phyloP scores from a whole-genome alignment of 2,113 vertebrate genomes.

The Toxotes jaculatrix region DNA sequence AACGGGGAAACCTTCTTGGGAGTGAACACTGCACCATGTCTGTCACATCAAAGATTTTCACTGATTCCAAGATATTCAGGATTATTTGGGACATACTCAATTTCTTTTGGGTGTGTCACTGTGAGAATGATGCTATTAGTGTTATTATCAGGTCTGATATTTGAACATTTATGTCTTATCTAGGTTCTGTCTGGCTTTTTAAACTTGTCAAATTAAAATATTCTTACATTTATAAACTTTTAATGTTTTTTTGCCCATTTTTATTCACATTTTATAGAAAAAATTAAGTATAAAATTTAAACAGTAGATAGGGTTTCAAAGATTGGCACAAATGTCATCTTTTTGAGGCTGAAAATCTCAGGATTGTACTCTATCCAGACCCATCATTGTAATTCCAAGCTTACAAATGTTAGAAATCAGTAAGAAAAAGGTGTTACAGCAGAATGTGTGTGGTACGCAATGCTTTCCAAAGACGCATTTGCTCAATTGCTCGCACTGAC shows the following conservation, averaged over 20 bases:
- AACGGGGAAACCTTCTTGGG: no score
- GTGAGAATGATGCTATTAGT: neutral
- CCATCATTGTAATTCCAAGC: neutral
- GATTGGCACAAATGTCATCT: neutral
- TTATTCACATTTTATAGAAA: no score
- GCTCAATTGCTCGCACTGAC: constrained; percentile 2
- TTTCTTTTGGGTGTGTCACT: neutral
- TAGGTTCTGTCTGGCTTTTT: neutral
- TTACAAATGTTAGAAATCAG: constrained; percentile 6
- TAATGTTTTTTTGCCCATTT: neutral
- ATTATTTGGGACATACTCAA: neutral
- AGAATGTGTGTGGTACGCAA: constrained; percentile 1
- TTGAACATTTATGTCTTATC: neutral
- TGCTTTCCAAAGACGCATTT: neutral
- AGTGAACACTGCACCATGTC: no score
- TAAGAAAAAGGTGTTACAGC: neutral
- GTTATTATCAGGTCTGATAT: neutral
- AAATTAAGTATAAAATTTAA: no score
- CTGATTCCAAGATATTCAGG: neutral
- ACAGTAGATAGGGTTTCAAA: neutral
- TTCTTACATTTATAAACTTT: neutral
- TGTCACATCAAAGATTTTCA: neutral
- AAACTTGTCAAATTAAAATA: neutral
- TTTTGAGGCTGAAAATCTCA: neutral
- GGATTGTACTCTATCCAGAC: neutral